Conservation (phyloP, 2,797 vertebrate genomes). For the Aphelocoma californica region DNA sequence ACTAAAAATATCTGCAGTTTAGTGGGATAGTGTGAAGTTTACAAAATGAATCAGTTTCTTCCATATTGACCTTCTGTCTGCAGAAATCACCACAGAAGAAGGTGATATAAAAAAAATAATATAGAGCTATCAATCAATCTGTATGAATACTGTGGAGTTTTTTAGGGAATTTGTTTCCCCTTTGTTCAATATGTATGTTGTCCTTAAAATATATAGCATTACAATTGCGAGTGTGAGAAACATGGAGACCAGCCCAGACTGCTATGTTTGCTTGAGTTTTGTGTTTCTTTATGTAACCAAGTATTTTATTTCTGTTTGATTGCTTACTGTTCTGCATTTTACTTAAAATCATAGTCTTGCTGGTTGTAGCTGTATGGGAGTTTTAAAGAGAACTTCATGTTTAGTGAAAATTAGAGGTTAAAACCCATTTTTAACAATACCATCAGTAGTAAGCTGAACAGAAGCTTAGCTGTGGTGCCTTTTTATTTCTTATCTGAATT, state of each 20-base stretch:
- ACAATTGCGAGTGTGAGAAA: not conserved
- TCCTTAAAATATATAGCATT: not conserved
- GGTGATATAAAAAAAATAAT: not conserved
- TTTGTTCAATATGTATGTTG: not conserved
- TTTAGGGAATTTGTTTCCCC: not conserved
- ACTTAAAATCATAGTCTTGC: not conserved
- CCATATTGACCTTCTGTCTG: not conserved
- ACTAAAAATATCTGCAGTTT: conserved; percentile 44
- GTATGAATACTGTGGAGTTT: not conserved
- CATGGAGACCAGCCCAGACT: not conserved
- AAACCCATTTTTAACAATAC: not conserved
- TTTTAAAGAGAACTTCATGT: not conserved
- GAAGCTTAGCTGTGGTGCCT: not conserved
- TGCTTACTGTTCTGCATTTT: not conserved
- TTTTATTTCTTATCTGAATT: not conserved
- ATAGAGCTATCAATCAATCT: not conserved
- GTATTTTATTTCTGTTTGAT: not conserved
- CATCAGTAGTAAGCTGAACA: not conserved
- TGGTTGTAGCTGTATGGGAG: not conserved
- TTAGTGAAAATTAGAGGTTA: not conserved
- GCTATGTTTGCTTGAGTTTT: not conserved
- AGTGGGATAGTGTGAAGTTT: not conserved
- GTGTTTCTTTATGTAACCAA: not conserved
- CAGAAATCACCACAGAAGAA: not conserved
- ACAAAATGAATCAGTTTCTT: not conserved